phyloP scores from a whole-genome alignment of 1,140 invertebrate genomes.

The Drosophila micromelanica region DNA sequence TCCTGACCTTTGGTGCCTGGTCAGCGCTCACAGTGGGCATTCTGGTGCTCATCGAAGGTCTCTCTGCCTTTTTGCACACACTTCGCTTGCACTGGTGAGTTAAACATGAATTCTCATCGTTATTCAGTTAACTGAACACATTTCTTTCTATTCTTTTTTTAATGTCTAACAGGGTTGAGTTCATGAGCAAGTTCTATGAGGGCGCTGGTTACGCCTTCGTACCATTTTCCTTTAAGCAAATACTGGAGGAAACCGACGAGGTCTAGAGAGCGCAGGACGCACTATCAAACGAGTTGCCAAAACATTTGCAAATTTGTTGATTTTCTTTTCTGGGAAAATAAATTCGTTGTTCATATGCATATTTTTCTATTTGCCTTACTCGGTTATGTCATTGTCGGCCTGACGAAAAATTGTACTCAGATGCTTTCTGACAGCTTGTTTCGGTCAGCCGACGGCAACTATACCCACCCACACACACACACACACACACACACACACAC shows the following conservation, averaged over 20 bases:
- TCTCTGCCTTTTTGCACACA: constrained; percentile 99
- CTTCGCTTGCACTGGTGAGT: constrained; percentile 98
- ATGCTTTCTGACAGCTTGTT: constrained; percentile 58
- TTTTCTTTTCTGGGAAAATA: constrained; percentile 54
- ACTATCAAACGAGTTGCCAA: constrained; percentile 41
- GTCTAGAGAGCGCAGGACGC: constrained; percentile 53
- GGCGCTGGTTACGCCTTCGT: constrained; percentile 95
- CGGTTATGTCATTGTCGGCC: constrained; percentile 43
- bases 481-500: constrained; percentile 14
- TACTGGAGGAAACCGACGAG: constrained; percentile 86
- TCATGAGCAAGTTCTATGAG: constrained; percentile 98
- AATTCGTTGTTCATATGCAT: constrained; percentile 71
- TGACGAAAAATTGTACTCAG: constrained; percentile 62
- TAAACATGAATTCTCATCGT: constrained; percentile 69
- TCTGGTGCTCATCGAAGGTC: constrained; percentile 98
- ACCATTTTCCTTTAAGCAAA: constrained; percentile 96
- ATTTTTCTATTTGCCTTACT: constrained; percentile 26
- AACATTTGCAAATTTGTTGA: constrained; percentile 31
- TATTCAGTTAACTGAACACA: constrained; percentile 86
- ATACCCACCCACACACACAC: constrained; percentile 40
- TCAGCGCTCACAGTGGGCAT: constrained; percentile 95
- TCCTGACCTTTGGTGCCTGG: constrained; percentile 93
- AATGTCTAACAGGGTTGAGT: constrained; percentile 92
- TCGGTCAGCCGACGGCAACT: constrained; percentile 58
- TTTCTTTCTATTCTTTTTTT: neutral